Conservation (phyloP, 1,140 invertebrate species). For the Conopomorpha cramerella region DNA sequence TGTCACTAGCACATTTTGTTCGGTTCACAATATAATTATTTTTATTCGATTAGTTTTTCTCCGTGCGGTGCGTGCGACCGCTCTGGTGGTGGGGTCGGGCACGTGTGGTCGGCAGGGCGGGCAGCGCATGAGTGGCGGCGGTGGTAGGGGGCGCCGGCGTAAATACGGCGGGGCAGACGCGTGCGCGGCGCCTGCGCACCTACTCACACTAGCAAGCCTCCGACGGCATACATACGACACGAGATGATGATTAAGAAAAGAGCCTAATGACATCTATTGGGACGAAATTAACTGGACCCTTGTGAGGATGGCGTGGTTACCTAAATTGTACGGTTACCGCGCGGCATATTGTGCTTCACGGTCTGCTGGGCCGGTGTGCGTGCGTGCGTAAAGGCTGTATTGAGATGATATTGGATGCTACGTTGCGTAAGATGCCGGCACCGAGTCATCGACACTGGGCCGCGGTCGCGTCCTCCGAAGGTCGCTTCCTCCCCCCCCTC, state of each 20-base stretch:
- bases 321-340: not conserved
- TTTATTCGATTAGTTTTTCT: no score
- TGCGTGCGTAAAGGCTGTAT: no score
- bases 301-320: no score
- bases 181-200: conserved; percentile 30
- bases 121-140: conserved; percentile 48
- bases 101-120: conserved; percentile 45
- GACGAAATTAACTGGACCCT: no score
- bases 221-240: conserved; percentile 13
- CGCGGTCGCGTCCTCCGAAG: conserved; percentile 44
- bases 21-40: no score
- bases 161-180: conserved; percentile 42
- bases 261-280: not conserved
- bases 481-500: conserved; percentile 20
- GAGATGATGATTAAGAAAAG: conserved; percentile 4
- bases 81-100: conserved; percentile 27
- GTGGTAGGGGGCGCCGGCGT: conserved; percentile 51
- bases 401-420: not conserved
- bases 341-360: not conserved
- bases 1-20: conserved; percentile 43
- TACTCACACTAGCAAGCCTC: conserved; percentile 19
- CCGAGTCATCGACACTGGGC: conserved; percentile 46
- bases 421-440: conserved; percentile 15
- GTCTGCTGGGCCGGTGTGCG: not conserved
- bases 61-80: no score